Percentiles rank a stretch among this genome's conserved stretches.
These are phyloP conservation scores for Dicaeum eximium DNA, from an alignment of 2,113 vertebrate species.

Conservation along the genomic window DNA sequence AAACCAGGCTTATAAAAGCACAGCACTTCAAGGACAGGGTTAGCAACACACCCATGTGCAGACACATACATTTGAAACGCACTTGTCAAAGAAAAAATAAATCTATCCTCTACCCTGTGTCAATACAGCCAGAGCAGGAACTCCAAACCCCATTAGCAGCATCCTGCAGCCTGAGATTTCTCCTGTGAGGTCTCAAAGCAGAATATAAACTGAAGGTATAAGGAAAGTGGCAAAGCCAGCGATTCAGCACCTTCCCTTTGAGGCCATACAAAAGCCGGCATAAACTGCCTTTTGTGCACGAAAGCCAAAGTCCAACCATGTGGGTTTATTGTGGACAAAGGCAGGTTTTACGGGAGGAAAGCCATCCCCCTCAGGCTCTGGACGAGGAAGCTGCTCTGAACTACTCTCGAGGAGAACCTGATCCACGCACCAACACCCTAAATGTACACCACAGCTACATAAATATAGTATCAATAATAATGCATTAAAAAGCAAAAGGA, in stretches of 20 bases:
- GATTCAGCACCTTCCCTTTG: background rate
- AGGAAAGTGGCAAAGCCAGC: background rate
- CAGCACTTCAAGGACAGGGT: background rate
- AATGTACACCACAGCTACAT: rapidly evolving
- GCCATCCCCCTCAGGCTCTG: background rate
- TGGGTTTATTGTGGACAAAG: background rate
- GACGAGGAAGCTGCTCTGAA: background rate
- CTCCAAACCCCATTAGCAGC: slow-evolving; percentile 53
- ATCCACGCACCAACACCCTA: too few species aligned
- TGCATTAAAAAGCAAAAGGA: background rate
- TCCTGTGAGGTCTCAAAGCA: slow-evolving; percentile 34
- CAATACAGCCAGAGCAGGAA: slow-evolving; percentile 33
- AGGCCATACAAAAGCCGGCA: rapidly evolving
- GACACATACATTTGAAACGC: background rate
- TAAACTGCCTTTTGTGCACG: rapidly evolving
- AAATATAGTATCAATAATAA: background rate
- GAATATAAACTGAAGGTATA: background rate
- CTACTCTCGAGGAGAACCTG: background rate
- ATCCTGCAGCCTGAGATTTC: slow-evolving; percentile 39
- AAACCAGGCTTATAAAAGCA: background rate
- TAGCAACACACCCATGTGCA: slow-evolving; percentile 16
- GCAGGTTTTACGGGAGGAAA: background rate
- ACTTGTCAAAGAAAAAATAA: slow-evolving; percentile 20
- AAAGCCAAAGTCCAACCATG: background rate
- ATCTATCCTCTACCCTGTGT: slow-evolving; percentile 4